Base-by-base conservation (phyloP, 2,888 invertebrate genomes). In the Sepiola atlantica region DNA sequence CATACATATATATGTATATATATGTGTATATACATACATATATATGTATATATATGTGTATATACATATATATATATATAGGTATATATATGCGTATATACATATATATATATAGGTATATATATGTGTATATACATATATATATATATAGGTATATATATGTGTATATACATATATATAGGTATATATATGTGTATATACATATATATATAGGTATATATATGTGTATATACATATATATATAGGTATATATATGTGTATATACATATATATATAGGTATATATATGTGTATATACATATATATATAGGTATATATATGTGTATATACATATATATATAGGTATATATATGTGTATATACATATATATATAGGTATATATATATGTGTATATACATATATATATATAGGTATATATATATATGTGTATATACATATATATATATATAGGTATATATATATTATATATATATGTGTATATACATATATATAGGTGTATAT, bases 61-160 rank as follows among this genome's bases (percentile, higher is more conserved):
- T 91, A 91, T 91, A 91, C 32, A 91, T 35, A 91, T 32, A 91
- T 91, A 91, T 35, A 91, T 35, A 91, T 35, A 91, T 91, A 91
- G n/a, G 35, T 21, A 90, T 12, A 91, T 0, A 91, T 35, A 91
- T 10, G n/a, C n/a, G n/a, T 14, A 35, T 14, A 90, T 3, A 35
- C 1, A 90, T 16, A 35, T 16, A 90, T 24, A 35, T 1, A 90
- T n/a, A n/a, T n/a, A n/a, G n/a, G 3, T 24, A 90, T 24, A 90
- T 12, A 2, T 0, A n/a, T n/a, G n/a, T n/a, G n/a, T 21, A 91
- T 91, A 91, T 91, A 91, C 32, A 91, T 91, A n/a, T 91, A n/a
- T 91, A n/a, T 91, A 91, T 91, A 6, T n/a, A n/a, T 91, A 35
- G 0, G 32, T 91, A 91, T n/a, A 91, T 91, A 35, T 18, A 24